These are phyloP conservation scores for Sitophilus oryzae DNA, from an alignment of 1,140 invertebrate species.

Conservation along the genomic window DNA sequence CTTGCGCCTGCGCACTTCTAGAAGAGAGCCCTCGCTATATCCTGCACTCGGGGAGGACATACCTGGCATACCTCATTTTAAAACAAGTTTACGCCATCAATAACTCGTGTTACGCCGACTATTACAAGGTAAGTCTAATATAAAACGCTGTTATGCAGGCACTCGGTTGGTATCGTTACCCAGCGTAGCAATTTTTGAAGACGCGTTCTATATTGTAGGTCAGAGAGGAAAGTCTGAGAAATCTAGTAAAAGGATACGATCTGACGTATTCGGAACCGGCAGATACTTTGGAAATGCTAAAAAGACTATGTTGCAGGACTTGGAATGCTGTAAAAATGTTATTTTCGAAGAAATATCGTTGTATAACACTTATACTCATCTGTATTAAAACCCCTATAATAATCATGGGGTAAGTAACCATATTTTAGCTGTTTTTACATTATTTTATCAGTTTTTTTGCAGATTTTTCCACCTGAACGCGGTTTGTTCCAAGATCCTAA, in stretches of 20 bases:
- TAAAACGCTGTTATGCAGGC: not conserved
- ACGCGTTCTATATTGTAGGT: slow-evolving; percentile 8
- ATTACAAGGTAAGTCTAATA: slow-evolving; percentile 24
- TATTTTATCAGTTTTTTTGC: not conserved
- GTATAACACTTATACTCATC: slow-evolving; percentile 2
- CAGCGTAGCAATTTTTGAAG: not conserved
- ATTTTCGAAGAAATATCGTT: slow-evolving; percentile 3
- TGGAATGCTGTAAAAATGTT: slow-evolving; percentile 11
- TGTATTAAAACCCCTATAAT: slow-evolving; percentile 10
- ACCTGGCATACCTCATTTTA: slow-evolving; percentile 28
- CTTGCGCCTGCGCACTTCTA: slow-evolving; percentile 30
- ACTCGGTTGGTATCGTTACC: not conserved
- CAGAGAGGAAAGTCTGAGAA: slow-evolving; percentile 10
- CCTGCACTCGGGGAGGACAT: slow-evolving; percentile 21
- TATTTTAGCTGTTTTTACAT: not conserved
- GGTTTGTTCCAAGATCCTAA: not conserved
- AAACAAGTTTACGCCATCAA: slow-evolving; percentile 38
- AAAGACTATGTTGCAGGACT: not conserved
- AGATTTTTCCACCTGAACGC: not conserved
- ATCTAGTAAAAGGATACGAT: slow-evolving; percentile 11
- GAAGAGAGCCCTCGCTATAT: slow-evolving; percentile 36
- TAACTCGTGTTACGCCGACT: slow-evolving; percentile 33
- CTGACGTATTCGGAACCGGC: slow-evolving; percentile 7
- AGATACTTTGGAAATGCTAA: not conserved
- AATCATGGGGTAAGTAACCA: slow-evolving; percentile 11